Base-by-base conservation (phyloP, 1,140 invertebrate species). In the Sycobia sp. region DNA sequence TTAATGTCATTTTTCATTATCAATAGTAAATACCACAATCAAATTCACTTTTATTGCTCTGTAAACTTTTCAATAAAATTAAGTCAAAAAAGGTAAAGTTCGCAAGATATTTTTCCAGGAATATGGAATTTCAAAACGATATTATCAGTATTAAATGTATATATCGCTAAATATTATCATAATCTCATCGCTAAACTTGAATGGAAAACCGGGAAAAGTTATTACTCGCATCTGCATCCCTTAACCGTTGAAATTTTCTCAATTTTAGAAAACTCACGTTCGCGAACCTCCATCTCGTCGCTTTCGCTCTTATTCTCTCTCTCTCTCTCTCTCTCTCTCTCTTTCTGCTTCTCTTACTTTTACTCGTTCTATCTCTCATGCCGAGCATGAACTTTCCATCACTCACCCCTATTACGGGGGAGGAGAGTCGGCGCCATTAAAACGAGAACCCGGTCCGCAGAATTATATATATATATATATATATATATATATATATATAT, bases 221-320 rank as follows among this genome's bases (percentile, higher is more conserved):
- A 54, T 46, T 65, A 49, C 36, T 59, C 23, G 49, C 32, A 65
- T 54, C 34, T 65, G 44, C 57, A 65, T 55, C 32, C 38, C 50
- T 55, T 44, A 49, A 43, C 16, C 23, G 14, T 27, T 27, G n/a
- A 59, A 54, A 65, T 65, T 58, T 65, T 65, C 55, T 58, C 47
- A 60, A 65, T 65, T 59, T 65, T 46, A 60, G 39, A 65, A 65
- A 59, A 60, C 50, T 54, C 53, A 50, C 54, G 51, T 62, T 57
- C 25, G 18, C 4, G n/a, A 47, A 47, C 10, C 22, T 11, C 10
- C n/a, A 25, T 14, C 39, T 25, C 27, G 9, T n/a, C n/a, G 29
- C 16, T 43, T 20, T 22, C 34, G 27, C 29, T 44, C 7, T 7
- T 10, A 20, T 8, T 36, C 13, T 47, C 34, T 39, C 2, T 34